Base-by-base conservation (phyloP, 2,888 invertebrate genomes). In the Portevinia maculata region DNA sequence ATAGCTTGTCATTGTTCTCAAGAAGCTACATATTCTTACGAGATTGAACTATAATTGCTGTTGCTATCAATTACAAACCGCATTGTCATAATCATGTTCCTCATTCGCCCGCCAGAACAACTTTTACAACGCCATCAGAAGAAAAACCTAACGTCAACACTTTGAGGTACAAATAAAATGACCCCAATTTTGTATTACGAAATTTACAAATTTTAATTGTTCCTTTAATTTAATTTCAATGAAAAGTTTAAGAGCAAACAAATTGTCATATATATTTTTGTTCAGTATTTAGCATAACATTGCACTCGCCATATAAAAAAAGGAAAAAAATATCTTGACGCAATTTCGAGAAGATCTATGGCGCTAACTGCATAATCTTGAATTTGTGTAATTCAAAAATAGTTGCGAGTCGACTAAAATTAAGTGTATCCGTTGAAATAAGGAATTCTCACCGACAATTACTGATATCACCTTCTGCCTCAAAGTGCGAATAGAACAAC, bases 351-450 rank as follows among this genome's bases (percentile, higher is more conserved):
- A 52, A 44, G 41, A 59, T 21, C 9, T 46, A 34, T 13, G 69
- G 69, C 69, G 69, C 69, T 28, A 34, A 55, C 32, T 28, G 50
- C 17, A 30, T 4, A 6, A 6, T 11, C 3, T 41, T 41, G 21
- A 41, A 11, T 8, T 24, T 24, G 24, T 24, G 24, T 24, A 30
- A 32, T 34, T 17, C 57, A 13, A 57, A 69, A 57, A 69, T 69
- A 57, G 57, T 17, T 19, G 17, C 1, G n/a, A 5, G n/a, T 57
- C 37, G 39, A 69, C 69, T 28, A 13, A 48, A 34, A 69, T 57
- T 48, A 57, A 57, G 24, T 50, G 30, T 37, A 48, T 46, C 24
- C 24, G 48, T 28, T 39, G n/a, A 37, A 17, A 21, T 48, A 13
- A 28, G 19, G 24, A 7, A 34, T 21, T 39, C 13, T 46, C 15